Evolutionary conservation across 2,888 invertebrate genomes (phyloP), one percentile per base, ranked within the genome.

Genomic region (Sminthurinus aureus): DNA sequence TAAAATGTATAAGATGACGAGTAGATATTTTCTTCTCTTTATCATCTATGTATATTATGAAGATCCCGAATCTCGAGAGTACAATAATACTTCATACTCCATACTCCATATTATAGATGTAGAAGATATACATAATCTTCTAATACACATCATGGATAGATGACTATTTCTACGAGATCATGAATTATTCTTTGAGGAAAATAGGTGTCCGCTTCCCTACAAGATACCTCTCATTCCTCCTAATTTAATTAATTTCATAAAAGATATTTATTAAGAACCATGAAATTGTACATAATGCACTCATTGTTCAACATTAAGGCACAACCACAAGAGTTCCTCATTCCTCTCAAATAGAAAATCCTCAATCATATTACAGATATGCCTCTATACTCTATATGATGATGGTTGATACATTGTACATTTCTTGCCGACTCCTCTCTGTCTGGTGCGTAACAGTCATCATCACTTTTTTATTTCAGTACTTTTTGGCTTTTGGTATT

Each of bases 211-310:
- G 26, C 76, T 50, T 75, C 82, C 64, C 82, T 76, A 64, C 67
- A 82, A 24, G 83, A 75, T 67, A 76, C 67, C 80, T 80, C 84
- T 80, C 84, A 73, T 76, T 81, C 69, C 76, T 71, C 85, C 84
- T 87, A 88, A 88, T 88, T 88, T 87, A 88, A 88, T 88, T 88
- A 88, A 88, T 88, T 87, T 86, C 84, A 76, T 38, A 38, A 75
- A 81, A 83, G 81, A 85, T 67, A 74, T 81, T 74, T 84, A 82
- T 78, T 82, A 80, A 83, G 76, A 78, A 74, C 82, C 85, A 84
- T 86, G 85, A 82, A 82, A 82, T 82, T 75, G 82, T 66, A 78
- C 79, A 83, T 73, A 79, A 83, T 79, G 71, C 79, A 26, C 38
- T 69, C 69, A 79, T 79, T 79, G 79, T 79, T 69, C 79, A 67